Conservation (phyloP, 2,113 vertebrate genomes). For the Elephantulus edwardii region DNA sequence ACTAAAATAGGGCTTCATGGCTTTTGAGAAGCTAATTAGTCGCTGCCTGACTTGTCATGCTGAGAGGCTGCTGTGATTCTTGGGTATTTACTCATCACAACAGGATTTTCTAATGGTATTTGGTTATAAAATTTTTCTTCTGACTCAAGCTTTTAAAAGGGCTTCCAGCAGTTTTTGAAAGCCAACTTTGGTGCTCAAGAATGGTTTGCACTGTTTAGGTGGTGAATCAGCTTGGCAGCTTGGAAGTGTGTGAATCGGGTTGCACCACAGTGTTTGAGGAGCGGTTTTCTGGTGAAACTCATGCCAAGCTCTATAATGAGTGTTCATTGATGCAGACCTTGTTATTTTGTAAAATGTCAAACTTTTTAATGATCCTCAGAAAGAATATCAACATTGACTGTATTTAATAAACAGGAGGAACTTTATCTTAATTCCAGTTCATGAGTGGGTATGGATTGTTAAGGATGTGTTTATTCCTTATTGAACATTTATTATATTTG, state of each 20-base stretch:
- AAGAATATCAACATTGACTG: not conserved
- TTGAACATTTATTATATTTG: constrained; percentile 1
- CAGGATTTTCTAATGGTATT: constrained; percentile 69
- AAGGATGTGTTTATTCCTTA: not conserved
- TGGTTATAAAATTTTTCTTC: constrained; percentile 70
- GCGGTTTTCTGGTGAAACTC: not conserved
- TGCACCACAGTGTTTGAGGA: not conserved
- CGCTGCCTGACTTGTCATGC: not conserved
- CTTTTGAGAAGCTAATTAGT: constrained; percentile 67
- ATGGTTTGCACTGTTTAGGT: constrained; percentile 7
- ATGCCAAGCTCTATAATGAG: not conserved
- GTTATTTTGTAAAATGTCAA: not conserved
- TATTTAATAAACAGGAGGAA: not conserved
- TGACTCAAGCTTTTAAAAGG: constrained; percentile 44
- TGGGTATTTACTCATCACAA: constrained; percentile 4
- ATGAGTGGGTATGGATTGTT: not conserved
- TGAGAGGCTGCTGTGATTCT: constrained; percentile 66
- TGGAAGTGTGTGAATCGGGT: not conserved
- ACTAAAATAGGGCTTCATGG: not conserved
- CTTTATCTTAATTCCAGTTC: not conserved
- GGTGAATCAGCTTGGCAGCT: not conserved
- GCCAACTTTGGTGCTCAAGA: constrained; percentile 48
- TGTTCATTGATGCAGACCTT: not conserved
- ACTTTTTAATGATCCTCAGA: not conserved
- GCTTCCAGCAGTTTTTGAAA: constrained; percentile 65